Base-by-base conservation (phyloP, 2,888 invertebrate species). In the Amphipoea oculea region DNA sequence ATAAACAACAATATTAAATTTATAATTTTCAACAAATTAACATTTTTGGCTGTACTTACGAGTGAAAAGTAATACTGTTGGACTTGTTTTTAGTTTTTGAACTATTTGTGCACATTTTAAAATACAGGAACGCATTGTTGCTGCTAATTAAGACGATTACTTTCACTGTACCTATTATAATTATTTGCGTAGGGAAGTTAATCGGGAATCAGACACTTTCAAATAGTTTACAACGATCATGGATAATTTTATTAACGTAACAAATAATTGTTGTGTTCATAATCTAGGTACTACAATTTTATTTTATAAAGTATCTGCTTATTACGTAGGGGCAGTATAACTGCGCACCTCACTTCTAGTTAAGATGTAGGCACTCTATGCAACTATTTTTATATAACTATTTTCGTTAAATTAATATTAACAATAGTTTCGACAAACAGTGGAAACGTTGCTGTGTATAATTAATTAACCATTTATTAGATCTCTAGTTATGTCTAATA, bases 401-500 rank as follows among this genome's bases (percentile, higher is more conserved):
- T 71, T 66, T 62, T 76, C 40, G 7, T 69, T 20, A 45, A 71
- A 79, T 54, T 68, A 73, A 72, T 70, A 71, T 71, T 67, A 73
- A 76, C 71, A 71, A 66, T 68, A 86, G 76, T 77, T 77, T 70
- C 81, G 29, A 87, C 70, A 73, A 79, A 75, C 54, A 82, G 68
- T 78, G 65, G 60, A 81, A 81, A 72, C 66, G 51, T 85, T 79
- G 72, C 73, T 69, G 71, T 78, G 72, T 82, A 76, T 81, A 83
- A 73, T 72, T 76, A 76, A 76, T 76, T 40, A 82, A 76, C 71
- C 70, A 54, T 76, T 72, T 78, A 81, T 79, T 81, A 78, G 60
- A 75, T 82, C 76, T 73, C 76, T 82, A 85, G 42, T 84, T 89
- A 90, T 45, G 69, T 79, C 85, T 91, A 91, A 90, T 91, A 91